These are phyloP conservation scores for Lucilia cuprina DNA, from an alignment of 1,140 invertebrate genomes.

Conservation along the genomic window DNA sequence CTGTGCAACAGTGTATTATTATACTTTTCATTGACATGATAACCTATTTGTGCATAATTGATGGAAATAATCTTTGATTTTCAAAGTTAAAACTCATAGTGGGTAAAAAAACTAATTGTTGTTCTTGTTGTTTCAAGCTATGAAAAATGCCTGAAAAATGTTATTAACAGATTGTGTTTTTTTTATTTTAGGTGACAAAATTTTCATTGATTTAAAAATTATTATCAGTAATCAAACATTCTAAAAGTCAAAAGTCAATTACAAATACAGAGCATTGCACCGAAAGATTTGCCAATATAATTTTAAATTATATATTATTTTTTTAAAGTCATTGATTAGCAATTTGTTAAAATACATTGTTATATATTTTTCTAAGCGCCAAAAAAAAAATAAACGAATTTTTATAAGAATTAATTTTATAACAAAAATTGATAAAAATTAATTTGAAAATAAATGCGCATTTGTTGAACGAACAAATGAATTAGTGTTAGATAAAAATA, in stretches of 20 bases:
- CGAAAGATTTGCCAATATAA: conserved; percentile 2
- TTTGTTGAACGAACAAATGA: not conserved
- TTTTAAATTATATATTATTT: too few species aligned
- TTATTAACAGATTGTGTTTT: too few species aligned
- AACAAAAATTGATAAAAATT: not conserved
- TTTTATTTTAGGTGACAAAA: not conserved
- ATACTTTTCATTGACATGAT: too few species aligned
- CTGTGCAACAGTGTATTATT: too few species aligned
- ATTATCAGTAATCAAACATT: not conserved
- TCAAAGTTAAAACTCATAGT: too few species aligned
- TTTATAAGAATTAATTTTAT: too few species aligned
- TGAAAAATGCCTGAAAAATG: too few species aligned
- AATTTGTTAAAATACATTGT: not conserved
- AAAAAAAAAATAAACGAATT: not conserved
- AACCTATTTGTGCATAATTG: too few species aligned
- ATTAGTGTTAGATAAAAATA: not conserved
- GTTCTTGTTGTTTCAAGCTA: too few species aligned
- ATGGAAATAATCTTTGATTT: too few species aligned
- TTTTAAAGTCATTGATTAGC: not conserved
- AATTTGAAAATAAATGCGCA: not conserved
- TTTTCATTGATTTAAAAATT: not conserved
- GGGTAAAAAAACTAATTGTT: too few species aligned
- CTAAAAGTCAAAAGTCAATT: not conserved
- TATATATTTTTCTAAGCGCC: not conserved
- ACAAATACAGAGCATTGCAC: conserved; percentile 8